Percentiles rank a stretch among this genome's conserved stretches.
These are phyloP conservation scores for Drosophila putrida DNA, from an alignment of 2,888 invertebrate genomes.

Conservation along the genomic window DNA sequence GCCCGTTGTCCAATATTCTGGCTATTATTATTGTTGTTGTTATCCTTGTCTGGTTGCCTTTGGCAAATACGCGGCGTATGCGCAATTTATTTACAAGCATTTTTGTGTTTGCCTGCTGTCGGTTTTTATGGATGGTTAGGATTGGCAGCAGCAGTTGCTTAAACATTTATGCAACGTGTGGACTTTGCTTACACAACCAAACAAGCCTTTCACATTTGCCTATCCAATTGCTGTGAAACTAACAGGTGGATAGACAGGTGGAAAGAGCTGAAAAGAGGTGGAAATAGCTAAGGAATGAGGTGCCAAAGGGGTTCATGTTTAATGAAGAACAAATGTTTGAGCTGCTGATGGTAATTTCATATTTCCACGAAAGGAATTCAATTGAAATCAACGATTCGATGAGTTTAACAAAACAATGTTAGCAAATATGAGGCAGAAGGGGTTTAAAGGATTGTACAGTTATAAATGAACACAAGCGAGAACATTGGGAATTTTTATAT, in stretches of 20 bases:
- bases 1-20: conserved; percentile 12
- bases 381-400: conserved; percentile 1
- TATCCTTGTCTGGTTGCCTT: conserved; percentile 40
- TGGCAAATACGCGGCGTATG: conserved; percentile 64
- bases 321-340: conserved; percentile 49
- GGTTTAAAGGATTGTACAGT: too few relatives aligned
- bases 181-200: conserved; percentile 32
- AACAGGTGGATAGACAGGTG: not conserved
- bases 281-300: not conserved
- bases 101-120: conserved; percentile 46
- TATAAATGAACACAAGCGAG: too few relatives aligned
- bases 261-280: not conserved
- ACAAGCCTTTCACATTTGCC: conserved; percentile 11
- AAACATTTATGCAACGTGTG: conserved; percentile 63
- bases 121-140: conserved; percentile 51
- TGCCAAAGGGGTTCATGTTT: conserved; percentile 34
- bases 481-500: too few relatives aligned
- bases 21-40: conserved; percentile 29
- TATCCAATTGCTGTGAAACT: conserved; percentile 41
- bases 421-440: not conserved
- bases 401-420: not conserved
- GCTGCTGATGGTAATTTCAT: conserved; percentile 24
- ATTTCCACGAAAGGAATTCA: conserved; percentile 7
- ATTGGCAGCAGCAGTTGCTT: conserved; percentile 57
- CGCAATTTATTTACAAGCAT: conserved; percentile 69